Evolutionary conservation across 2,888 invertebrate species (phyloP), one percentile per base, ranked within the genome.

Genomic region (Sminthurinus aureus): DNA sequence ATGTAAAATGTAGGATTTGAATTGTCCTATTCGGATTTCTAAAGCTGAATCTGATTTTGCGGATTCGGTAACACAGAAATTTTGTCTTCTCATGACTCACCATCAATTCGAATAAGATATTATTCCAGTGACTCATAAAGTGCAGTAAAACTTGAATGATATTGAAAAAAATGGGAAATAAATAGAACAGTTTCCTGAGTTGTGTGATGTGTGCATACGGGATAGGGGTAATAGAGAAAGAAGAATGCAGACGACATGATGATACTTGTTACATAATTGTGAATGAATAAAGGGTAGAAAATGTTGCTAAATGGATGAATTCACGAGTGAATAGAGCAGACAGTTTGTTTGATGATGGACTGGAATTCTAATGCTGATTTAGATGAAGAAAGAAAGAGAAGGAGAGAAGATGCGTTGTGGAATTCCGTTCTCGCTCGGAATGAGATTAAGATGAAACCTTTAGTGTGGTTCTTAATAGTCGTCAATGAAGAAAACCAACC

Each of bases 261-360:
- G 38, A 4, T 38, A 38, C 38, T 38, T 38, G 38, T 38, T 38
- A 38, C 38, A 79, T 71, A 79, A 24, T n/a, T 20, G 75, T 18
- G 75, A 75, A 52, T 15, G 74, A 18, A 12, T 71, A 74, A 50
- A 79, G 20, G 64, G 77, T 24, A 15, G 26, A 24, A 26, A n/a
- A 79, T n/a, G 20, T 9, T 81, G 84, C 81, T 84, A 84, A 84
- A 84, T 84, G 81, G 81, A 79, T 81, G 77, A 71, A 84, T 84
- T 80, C 77, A 84, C 81, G 83, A 82, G 74, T 82, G 85, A 69
- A 66, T 51, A 20, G 52, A 51, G 69, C 20, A 73, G 64, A 78
- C 81, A 85, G 84, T 82, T 83, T 83, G 82, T 83, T 85, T 83
- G 87, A 84, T 85, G 86, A 84, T 83, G 78, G 87, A 75, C 83